A percentile compares a stretch with the other conserved stretches of the same genome.
These are phyloP conservation scores for Thymelicus lineola DNA, from an alignment of 2,888 invertebrate genomes.

Conservation along the genomic window DNA sequence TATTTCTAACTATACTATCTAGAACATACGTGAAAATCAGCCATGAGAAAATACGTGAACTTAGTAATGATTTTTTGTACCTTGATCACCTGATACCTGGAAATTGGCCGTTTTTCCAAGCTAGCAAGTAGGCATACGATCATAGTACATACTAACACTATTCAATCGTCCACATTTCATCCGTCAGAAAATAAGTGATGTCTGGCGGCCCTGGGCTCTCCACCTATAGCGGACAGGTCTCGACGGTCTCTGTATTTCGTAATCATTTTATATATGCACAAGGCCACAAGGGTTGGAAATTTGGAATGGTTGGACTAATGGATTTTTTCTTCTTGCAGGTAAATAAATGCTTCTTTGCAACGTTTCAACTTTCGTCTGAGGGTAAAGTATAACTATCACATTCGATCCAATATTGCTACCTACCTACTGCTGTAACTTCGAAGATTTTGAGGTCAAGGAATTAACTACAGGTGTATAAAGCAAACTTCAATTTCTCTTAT, in stretches of 20 bases:
- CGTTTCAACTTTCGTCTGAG: background rate
- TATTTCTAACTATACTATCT: no score
- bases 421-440: constrained; percentile 13
- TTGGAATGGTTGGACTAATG: constrained; percentile 23
- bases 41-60: no score
- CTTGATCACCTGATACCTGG: no score
- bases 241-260: background rate
- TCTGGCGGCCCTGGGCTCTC: no score
- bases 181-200: no score
- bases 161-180: no score
- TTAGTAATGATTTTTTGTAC: no score
- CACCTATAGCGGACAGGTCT: constrained; percentile 27
- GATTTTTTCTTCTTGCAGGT: constrained; percentile 50
- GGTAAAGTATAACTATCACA: background rate
- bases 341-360: constrained; percentile 41
- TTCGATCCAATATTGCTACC: constrained; percentile 1
- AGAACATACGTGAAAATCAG: no score
- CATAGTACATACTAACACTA: no score
- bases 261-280: constrained; percentile 10
- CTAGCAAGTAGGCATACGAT: no score
- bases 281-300: no score
- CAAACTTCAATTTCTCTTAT: constrained; percentile 60
- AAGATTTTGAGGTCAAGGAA: constrained; percentile 49
- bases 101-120: no score
- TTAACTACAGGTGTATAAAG: constrained; percentile 72